Base-by-base conservation (phyloP, 2,888 invertebrate species). In the Lathronympha strigana region DNA sequence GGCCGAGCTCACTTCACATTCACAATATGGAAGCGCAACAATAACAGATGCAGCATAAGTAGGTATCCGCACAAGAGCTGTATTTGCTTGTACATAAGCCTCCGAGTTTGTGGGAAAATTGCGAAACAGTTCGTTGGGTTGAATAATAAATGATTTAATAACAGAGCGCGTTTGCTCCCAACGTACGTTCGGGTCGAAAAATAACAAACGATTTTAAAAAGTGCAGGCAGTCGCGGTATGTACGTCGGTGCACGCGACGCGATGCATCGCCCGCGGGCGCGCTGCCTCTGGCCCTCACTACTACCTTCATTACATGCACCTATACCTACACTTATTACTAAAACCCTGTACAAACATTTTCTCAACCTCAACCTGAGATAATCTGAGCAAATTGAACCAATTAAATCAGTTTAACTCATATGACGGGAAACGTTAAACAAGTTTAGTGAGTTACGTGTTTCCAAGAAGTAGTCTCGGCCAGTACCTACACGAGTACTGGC, bases 71-170 rank as follows among this genome's bases (percentile, higher is more conserved):
- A 51, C 15, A 53, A 49, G 61, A 54, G 61, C 54, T 54, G 36
- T 60, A 66, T 66, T 66, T 66, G 61, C 64, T 60, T 47, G 61
- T 66, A 54, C 43, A 66, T 53, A 55, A 60, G 53, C 67, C 63
- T 58, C 71, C 71, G 74, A 77, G 81, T 79, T 84, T 85, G 88
- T 90, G 87, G 88, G 90, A 88, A 88, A 88, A 88, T 88, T 87
- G 86, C 86, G 81, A 90, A 90, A 91, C 90, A 87, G 88, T 88
- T 91, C 89, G 88, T 85, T 86, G 88, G 79, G 79, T 80, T 90
- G 90, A 90, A 91, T 91, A 91, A 92, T 91, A 91, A 90, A 91
- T 91, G 89, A 90, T 90, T 91, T 91, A 90, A 90, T 91, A 91
- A 91, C 90, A 90, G 86, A 82, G 84, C 85, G 84, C 84, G 88